These are phyloP conservation scores for Lepidothrix coronata DNA, from an alignment of 2,113 vertebrate species.

Conservation along the genomic window DNA sequence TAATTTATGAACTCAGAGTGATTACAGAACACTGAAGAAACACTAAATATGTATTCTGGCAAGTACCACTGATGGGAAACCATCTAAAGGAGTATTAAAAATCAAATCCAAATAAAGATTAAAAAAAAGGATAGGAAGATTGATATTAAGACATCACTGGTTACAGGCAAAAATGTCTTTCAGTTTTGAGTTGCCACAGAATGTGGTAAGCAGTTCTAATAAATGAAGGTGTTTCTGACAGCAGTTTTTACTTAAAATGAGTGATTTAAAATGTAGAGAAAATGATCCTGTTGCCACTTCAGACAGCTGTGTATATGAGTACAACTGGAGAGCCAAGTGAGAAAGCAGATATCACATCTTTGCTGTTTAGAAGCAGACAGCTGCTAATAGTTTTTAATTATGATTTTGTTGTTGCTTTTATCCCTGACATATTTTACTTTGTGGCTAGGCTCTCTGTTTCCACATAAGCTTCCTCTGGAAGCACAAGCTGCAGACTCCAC, in stretches of 20 bases:
- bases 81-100: not conserved
- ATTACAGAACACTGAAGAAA: not conserved
- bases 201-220: not conserved
- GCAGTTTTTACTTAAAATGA: not conserved
- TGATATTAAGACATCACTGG: not conserved
- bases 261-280: not conserved
- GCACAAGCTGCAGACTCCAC: slow-evolving; percentile 78
- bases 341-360: slow-evolving; percentile 5
- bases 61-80: not conserved
- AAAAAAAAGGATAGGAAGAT: not conserved
- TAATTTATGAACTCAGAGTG: not conserved
- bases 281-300: not conserved
- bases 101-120: not conserved
- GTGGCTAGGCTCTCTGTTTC: slow-evolving; percentile 70
- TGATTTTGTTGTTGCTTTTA: slow-evolving; percentile 73
- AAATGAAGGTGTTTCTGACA: not conserved
- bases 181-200: not conserved
- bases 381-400: slow-evolving; percentile 36
- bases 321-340: not conserved
- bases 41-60: not conserved
- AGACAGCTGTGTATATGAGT: not conserved
- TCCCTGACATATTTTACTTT: slow-evolving; percentile 70
- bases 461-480: slow-evolving; percentile 73
- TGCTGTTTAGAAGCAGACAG: not conserved
- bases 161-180: not conserved